These are phyloP conservation scores for Tinea semifulvella DNA, from an alignment of 2,888 invertebrate species.

Conservation along the genomic window DNA sequence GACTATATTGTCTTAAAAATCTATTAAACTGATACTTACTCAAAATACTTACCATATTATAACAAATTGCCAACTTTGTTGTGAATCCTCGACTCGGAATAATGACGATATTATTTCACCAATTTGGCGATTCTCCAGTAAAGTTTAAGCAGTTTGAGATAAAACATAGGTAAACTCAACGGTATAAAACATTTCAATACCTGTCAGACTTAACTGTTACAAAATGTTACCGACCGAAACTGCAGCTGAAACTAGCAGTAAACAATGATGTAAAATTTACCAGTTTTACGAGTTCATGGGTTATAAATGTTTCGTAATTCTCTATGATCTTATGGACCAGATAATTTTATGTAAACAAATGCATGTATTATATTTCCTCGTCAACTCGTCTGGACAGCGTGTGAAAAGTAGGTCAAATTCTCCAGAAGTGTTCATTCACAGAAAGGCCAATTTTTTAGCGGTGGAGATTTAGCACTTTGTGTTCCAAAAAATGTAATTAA, in stretches of 20 bases:
- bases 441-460: no score
- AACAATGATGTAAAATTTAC: constrained; percentile 11
- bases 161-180: constrained; percentile 1
- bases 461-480: background rate
- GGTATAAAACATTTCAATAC: constrained; percentile 15
- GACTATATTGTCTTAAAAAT: no score
- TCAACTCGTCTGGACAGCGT: no score
- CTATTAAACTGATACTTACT: no score
- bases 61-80: no score
- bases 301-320: constrained; percentile 6
- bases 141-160: background rate
- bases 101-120: no score
- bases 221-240: constrained; percentile 7
- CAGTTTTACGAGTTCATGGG: constrained; percentile 9
- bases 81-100: no score
- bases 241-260: constrained; percentile 4
- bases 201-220: constrained; percentile 14
- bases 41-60: no score
- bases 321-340: constrained; percentile 2
- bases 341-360: constrained; percentile 1
- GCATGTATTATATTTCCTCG: no score
- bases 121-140: constrained; percentile 2
- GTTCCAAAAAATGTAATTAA: no score
- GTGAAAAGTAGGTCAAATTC: no score
- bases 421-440: no score